Conservation (phyloP, 2,113 vertebrate genomes). For the Platysteira castanea region DNA sequence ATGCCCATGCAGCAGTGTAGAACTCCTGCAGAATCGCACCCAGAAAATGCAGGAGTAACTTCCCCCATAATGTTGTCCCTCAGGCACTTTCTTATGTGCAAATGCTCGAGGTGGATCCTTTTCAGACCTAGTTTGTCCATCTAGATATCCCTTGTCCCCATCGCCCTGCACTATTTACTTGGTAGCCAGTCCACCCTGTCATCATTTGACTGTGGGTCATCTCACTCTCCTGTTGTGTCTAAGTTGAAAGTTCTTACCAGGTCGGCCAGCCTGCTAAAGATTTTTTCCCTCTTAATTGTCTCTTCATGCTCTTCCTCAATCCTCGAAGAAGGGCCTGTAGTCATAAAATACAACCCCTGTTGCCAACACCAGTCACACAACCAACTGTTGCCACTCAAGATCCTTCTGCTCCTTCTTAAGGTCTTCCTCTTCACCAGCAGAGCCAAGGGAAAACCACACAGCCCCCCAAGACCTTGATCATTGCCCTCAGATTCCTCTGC, state of each 20-base stretch:
- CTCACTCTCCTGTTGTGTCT: not conserved
- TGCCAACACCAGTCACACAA: not conserved
- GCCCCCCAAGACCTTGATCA: not conserved
- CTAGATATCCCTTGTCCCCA: not conserved
- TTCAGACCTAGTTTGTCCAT: not conserved
- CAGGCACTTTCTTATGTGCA: not conserved
- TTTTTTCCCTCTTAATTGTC: not conserved
- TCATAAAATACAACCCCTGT: rapidly evolving
- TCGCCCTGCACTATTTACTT: not conserved
- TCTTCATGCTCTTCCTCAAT: not conserved
- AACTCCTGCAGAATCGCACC: not conserved
- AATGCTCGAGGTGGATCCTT: not conserved
- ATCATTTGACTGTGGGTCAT: not conserved
- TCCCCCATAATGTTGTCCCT: not conserved
- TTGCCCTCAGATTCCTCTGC: not conserved
- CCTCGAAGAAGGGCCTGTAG: not conserved
- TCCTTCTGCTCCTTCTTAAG: not conserved
- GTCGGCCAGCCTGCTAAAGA: not conserved
- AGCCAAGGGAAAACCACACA: not conserved
- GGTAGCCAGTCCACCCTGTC: not conserved
- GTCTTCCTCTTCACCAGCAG: not conserved
- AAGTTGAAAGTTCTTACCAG: not conserved
- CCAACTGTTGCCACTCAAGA: not conserved
- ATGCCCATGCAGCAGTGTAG: rapidly evolving
- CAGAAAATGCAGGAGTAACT: not conserved